Conservation (phyloP, 2,113 vertebrate species). For the Brachyistius frenatus region DNA sequence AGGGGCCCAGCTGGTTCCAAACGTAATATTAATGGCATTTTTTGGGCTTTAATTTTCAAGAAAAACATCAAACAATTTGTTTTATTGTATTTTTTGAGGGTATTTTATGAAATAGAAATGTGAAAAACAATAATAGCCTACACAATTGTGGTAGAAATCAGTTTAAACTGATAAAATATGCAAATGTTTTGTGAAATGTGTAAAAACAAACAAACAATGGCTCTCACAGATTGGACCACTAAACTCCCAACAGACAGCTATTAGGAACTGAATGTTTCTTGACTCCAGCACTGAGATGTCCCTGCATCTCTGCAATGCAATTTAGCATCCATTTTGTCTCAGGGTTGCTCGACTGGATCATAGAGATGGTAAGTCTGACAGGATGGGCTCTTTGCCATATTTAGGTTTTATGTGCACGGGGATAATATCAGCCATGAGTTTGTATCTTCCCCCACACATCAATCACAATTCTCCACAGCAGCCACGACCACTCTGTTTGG, state of each 20-base stretch:
- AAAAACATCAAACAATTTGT: background rate
- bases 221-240: background rate
- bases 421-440: conserved; percentile 20
- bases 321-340: conserved; percentile 15
- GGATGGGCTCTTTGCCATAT: background rate
- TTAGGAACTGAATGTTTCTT: background rate
- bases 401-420: background rate
- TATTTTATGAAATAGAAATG: no score
- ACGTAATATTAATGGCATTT: background rate
- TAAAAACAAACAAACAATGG: background rate
- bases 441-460: conserved; percentile 12
- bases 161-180: no score
- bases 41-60: background rate
- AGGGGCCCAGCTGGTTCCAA: background rate
- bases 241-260: background rate
- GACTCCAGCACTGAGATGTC: background rate
- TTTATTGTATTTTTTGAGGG: background rate
- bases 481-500: conserved; percentile 16
- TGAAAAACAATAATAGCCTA: no score
- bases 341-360: background rate
- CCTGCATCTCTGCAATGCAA: background rate
- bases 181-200: no score
- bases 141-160: no score
- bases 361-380: conserved; percentile 3
- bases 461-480: conserved; percentile 7